These are phyloP conservation scores for Bufo bufo DNA, from an alignment of 2,113 vertebrate species.

Conservation along the genomic window DNA sequence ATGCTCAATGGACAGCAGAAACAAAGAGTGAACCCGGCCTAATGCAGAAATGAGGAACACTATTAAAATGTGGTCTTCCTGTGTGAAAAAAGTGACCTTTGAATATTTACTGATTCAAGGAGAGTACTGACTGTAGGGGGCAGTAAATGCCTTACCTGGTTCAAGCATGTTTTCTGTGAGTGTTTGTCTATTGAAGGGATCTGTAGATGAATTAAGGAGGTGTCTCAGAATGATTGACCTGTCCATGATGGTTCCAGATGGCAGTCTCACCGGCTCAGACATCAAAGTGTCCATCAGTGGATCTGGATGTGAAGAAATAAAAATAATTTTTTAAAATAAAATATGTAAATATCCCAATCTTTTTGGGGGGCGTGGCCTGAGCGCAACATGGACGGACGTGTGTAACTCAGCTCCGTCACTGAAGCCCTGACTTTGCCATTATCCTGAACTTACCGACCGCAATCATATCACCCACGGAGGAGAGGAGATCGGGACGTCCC, in stretches of 20 bases:
- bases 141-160: slow-evolving; percentile 76
- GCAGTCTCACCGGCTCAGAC: slow-evolving; percentile 93
- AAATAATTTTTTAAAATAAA: not conserved
- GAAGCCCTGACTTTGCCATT: no score
- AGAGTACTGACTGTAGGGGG: not conserved
- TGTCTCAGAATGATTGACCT: slow-evolving; percentile 94
- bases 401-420: no score
- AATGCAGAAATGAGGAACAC: no score
- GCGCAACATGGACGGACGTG: no score
- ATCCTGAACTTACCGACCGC: no score
- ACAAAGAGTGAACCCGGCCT: no score
- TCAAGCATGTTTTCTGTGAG: slow-evolving; percentile 98
- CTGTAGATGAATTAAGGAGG: slow-evolving; percentile 94
- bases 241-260: slow-evolving; percentile 96
- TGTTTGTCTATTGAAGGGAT: slow-evolving; percentile 95
- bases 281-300: slow-evolving; percentile 98
- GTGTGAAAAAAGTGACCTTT: no score
- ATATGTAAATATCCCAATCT: not conserved
- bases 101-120: not conserved
- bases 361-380: no score
- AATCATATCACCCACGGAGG: no score
- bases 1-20: no score
- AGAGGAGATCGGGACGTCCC: no score
- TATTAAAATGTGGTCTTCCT: no score
- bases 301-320: slow-evolving; percentile 72